These are phyloP conservation scores for Seladonia tumulorum DNA, from an alignment of 2,888 invertebrate species.

Conservation along the genomic window DNA sequence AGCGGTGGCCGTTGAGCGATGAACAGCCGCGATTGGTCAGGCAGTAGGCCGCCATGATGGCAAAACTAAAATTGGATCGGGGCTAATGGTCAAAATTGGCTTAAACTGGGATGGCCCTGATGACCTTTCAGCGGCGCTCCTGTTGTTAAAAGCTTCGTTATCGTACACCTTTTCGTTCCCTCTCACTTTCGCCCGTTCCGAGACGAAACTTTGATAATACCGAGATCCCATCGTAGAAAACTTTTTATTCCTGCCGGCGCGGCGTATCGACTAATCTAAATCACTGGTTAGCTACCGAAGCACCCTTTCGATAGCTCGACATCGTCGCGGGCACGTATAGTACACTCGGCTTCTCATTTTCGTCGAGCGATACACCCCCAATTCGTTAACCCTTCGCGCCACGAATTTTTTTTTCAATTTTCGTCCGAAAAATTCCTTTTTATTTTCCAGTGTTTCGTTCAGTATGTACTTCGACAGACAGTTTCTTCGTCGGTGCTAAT, in stretches of 20 bases:
- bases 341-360: not conserved
- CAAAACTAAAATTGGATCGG: slow-evolving; percentile 76
- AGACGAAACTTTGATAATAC: slow-evolving; percentile 77
- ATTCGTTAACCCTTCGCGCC: not conserved
- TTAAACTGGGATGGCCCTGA: slow-evolving; percentile 73
- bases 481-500: not conserved
- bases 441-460: not conserved
- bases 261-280: slow-evolving; percentile 68
- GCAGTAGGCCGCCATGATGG: slow-evolving; percentile 71
- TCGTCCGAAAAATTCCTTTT: not conserved
- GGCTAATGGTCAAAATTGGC: slow-evolving; percentile 77
- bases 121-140: slow-evolving; percentile 70
- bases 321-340: not conserved
- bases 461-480: not conserved
- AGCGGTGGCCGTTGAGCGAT: slow-evolving; percentile 54
- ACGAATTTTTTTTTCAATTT: not conserved
- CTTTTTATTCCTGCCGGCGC: slow-evolving; percentile 74
- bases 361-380: not conserved
- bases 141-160: slow-evolving; percentile 71
- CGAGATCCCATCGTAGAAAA: slow-evolving; percentile 73
- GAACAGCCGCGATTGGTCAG: slow-evolving; percentile 69
- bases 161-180: slow-evolving; percentile 62
- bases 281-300: slow-evolving; percentile 52
- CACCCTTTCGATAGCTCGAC: slow-evolving; percentile 54
- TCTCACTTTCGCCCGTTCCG: slow-evolving; percentile 34